These are phyloP conservation scores for Panthera tigris DNA, from an alignment of 2,113 vertebrate species.

Conservation along the genomic window DNA sequence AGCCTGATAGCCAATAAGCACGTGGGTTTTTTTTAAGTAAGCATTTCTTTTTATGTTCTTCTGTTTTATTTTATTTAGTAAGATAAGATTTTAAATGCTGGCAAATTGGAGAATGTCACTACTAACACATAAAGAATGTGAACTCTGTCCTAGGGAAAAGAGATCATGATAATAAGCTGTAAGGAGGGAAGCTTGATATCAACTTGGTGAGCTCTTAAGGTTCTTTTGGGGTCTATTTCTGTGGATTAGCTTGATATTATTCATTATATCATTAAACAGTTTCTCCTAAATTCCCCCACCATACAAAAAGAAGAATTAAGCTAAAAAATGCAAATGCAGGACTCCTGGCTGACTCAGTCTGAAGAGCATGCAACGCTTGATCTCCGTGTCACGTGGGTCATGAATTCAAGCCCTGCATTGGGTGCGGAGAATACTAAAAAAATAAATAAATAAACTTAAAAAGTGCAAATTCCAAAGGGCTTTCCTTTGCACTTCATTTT, in stretches of 20 bases:
- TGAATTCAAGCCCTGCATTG: not conserved
- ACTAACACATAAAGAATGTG: not conserved
- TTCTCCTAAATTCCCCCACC: not conserved
- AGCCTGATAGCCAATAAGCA: not conserved
- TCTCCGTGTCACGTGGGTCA: not conserved
- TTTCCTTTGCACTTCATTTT: not conserved
- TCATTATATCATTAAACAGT: not conserved
- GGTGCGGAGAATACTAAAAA: not conserved
- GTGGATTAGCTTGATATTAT: not conserved
- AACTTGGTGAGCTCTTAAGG: not conserved
- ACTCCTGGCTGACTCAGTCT: not conserved
- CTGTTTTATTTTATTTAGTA: not conserved
- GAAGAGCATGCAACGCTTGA: not conserved
- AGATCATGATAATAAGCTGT: not conserved
- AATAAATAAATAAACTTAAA: not conserved
- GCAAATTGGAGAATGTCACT: not conserved
- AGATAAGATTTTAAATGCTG: not conserved
- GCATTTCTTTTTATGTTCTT: not conserved
- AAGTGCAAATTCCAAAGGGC: not conserved
- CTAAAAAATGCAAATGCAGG: not conserved
- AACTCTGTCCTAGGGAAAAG: not conserved
- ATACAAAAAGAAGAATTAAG: not conserved
- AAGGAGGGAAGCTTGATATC: not conserved
- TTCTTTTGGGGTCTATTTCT: not conserved
- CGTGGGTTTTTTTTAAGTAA: not conserved